phyloP scores from a whole-genome alignment of 2,888 invertebrate species.

The Physocephala rufipes region DNA sequence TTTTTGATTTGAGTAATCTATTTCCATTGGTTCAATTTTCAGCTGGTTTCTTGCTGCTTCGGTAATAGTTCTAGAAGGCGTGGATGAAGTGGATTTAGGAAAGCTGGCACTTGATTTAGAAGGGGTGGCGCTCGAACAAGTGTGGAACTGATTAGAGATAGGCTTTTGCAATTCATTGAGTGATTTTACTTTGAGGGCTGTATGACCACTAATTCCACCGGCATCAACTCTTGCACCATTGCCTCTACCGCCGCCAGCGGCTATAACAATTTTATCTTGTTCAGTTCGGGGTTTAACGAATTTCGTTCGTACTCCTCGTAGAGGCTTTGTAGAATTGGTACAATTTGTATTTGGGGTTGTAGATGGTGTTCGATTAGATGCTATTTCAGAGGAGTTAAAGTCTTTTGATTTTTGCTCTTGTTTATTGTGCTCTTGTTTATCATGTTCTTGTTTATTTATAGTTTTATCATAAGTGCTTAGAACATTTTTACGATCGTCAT shows the following conservation, averaged over 20 bases:
- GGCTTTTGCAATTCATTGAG: slow-evolving; percentile 31
- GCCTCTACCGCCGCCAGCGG: background rate
- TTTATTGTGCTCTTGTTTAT: background rate
- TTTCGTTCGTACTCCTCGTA: slow-evolving; percentile 45
- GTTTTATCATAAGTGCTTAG: background rate
- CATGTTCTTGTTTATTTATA: no score
- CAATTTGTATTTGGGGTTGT: background rate
- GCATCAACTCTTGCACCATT: background rate
- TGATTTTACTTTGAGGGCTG: slow-evolving; percentile 28
- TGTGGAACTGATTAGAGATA: background rate
- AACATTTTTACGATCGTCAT: background rate
- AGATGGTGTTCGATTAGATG: background rate
- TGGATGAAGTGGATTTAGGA: background rate
- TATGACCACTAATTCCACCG: no score
- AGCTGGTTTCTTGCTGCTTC: slow-evolving; percentile 10
- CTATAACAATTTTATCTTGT: slow-evolving; percentile 15
- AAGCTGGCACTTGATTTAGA: background rate
- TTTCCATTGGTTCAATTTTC: slow-evolving; percentile 37
- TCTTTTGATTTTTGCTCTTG: background rate
- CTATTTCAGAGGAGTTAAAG: background rate
- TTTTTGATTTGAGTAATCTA: slow-evolving; percentile 9
- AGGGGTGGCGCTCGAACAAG: background rate
- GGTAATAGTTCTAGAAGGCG: background rate
- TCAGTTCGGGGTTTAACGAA: slow-evolving; percentile 44
- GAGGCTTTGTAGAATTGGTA: background rate